Evolutionary conservation across 1,140 invertebrate genomes (phyloP), one percentile per base, ranked within the genome.

Genomic region (Epicauta chinensis): DNA sequence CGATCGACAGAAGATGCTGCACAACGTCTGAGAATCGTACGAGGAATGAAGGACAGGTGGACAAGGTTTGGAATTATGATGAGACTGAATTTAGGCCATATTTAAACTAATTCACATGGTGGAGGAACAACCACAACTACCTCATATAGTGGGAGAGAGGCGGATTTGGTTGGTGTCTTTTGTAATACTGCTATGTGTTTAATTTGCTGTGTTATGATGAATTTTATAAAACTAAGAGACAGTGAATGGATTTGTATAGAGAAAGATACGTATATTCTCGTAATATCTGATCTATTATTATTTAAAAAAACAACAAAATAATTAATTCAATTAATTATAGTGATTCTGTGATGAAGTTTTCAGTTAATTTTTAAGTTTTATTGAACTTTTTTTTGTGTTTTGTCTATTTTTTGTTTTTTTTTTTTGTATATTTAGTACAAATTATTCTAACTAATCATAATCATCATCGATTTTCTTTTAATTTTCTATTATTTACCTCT

Each of bases 181-280:
- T n/a, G n/a, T n/a, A n/a, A n/a, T n/a, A 23, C 23, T 23, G 23
- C n/a, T 23, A 7, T 23, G 23, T 23, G 7, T 7, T 5, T 23
- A 5, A 23, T 5, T 23, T 7, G 23, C 23, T 23, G 23, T 23
- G 23, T 23, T 23, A 23, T 23, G 23, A 23, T 23, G 23, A 23
- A 23, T 23, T 23, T 23, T n/a, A n/a, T n/a, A n/a, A 14, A 6
- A 47, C 34, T 16, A 11, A 32, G 16, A 23, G 36, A 14, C 4
- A n/a, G n/a, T n/a, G 23, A 23, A 23, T 5, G 23, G 23, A 23
- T 7, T 52, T 59, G 57, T 59, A 59, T 51, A 59, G 53, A 59
- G 55, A n/a, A n/a, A n/a, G 23, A 23, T 59, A 54, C 55, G 51
- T 45, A 59, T 55, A 59, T 59, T 59, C 57, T 59, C 57, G 49